A percentile compares a stretch with the other conserved stretches of the same genome.
phyloP scores from a whole-genome alignment of 2,797 vertebrate species.

The Diplodus puntazzo region DNA sequence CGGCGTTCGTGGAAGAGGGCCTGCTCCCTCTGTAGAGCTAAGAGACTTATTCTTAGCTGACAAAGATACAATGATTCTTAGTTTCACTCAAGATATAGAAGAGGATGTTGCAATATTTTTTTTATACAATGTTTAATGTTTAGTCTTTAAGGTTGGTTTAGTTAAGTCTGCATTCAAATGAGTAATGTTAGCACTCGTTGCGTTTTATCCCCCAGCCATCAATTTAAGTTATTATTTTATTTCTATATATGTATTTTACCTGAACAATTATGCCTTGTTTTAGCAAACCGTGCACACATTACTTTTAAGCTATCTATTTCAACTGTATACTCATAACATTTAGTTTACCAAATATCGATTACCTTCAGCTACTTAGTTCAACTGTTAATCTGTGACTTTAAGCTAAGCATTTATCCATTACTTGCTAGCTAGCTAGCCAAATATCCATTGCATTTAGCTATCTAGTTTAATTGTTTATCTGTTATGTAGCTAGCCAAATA shows the following conservation, averaged over 20 bases:
- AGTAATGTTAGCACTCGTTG: neutral
- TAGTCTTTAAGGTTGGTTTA: neutral
- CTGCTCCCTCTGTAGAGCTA: no score
- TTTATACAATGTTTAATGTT: neutral
- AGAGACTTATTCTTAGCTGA: no score
- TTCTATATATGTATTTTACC: neutral
- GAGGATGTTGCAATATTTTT: neutral
- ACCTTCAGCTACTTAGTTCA: no score
- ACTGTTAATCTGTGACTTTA: no score
- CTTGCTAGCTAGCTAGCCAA: neutral
- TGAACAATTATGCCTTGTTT: no score
- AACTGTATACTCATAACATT: no score
- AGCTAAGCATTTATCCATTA: no score
- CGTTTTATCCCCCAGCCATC: neutral
- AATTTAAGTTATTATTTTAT: neutral
- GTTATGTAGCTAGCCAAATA: no score
- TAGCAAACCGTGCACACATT: neutral
- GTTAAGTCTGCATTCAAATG: neutral
- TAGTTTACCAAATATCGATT: no score
- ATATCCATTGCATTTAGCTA: neutral
- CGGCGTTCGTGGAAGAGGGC: no score
- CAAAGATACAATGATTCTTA: no score
- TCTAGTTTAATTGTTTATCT: no score
- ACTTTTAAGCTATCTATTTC: neutral
- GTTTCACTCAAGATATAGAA: neutral